A percentile compares a stretch with the other conserved stretches of the same genome.
phyloP scores from a whole-genome alignment of 1,140 invertebrate species.

The Amyelois transitella region DNA sequence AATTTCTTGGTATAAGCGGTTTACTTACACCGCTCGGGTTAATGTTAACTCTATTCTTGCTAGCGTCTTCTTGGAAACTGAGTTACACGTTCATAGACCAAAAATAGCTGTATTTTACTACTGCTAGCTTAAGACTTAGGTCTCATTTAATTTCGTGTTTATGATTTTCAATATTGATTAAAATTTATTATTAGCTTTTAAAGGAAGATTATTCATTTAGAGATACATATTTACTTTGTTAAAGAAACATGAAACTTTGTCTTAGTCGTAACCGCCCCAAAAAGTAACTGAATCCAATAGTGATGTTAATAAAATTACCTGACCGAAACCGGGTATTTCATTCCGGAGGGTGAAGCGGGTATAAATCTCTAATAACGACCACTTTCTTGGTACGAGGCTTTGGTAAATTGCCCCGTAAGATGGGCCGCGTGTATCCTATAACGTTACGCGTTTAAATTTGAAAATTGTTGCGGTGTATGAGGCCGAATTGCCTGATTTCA shows the following conservation, averaged over 20 bases:
- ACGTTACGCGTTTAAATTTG: constrained; percentile 5
- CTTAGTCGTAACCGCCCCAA: background rate
- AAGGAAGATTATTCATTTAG: no score
- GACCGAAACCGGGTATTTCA: constrained; percentile 1
- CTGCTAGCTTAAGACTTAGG: no score
- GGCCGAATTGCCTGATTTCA: background rate
- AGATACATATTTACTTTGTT: no score
- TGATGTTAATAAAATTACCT: constrained; percentile 7
- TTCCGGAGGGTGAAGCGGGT: background rate
- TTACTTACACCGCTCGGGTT: background rate
- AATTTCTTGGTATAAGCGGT: background rate
- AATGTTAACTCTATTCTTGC: background rate
- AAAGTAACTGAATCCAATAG: background rate
- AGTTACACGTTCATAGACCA: no score
- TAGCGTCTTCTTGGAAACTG: background rate
- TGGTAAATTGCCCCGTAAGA: constrained; percentile 4
- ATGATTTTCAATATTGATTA: no score
- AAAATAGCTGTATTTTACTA: no score
- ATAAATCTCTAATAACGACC: constrained; percentile 7
- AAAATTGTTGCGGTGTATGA: background rate
- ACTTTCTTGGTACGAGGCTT: constrained; percentile 4
- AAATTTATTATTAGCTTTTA: no score
- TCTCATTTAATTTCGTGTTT: no score
- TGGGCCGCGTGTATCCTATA: constrained; percentile 2
- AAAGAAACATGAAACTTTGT: no score